phyloP scores from a whole-genome alignment of 2,888 invertebrate genomes.

The Temnothorax rugatulus region DNA sequence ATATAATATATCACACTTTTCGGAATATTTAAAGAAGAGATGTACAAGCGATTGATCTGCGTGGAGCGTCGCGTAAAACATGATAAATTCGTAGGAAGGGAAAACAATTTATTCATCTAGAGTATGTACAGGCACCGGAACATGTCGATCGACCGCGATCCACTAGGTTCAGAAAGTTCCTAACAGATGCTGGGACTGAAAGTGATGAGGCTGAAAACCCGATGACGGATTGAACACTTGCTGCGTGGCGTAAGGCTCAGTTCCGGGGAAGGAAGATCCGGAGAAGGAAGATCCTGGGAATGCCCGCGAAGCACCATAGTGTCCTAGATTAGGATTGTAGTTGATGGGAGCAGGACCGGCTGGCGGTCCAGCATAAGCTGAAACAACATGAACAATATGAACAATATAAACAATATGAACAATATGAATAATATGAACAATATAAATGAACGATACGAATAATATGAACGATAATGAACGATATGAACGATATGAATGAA shows the following conservation, averaged over 20 bases:
- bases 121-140: constrained; percentile 82
- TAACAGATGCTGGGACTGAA: constrained; percentile 79
- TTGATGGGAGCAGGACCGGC: constrained; percentile 65
- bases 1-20: constrained; percentile 48
- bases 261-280: constrained; percentile 65
- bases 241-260: constrained; percentile 63
- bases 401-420: constrained; percentile 33
- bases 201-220: constrained; percentile 79
- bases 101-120: constrained; percentile 85
- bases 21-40: not conserved
- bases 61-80: not conserved
- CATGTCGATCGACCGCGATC: constrained; percentile 37
- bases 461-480: constrained; percentile 30
- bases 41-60: constrained; percentile 2
- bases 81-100: constrained; percentile 76
- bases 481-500: constrained; percentile 35
- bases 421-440: not conserved
- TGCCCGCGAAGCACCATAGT: constrained; percentile 68
- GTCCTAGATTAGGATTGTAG: constrained; percentile 68
- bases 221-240: constrained; percentile 73
- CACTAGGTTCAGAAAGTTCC: constrained; percentile 74
- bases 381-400: constrained; percentile 35
- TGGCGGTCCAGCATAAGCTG: constrained; percentile 73
- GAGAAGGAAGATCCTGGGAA: constrained; percentile 67
- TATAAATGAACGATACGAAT: constrained; percentile 32